Conservation (phyloP, 2,888 invertebrate genomes). For the Platycnemis pennipes region DNA sequence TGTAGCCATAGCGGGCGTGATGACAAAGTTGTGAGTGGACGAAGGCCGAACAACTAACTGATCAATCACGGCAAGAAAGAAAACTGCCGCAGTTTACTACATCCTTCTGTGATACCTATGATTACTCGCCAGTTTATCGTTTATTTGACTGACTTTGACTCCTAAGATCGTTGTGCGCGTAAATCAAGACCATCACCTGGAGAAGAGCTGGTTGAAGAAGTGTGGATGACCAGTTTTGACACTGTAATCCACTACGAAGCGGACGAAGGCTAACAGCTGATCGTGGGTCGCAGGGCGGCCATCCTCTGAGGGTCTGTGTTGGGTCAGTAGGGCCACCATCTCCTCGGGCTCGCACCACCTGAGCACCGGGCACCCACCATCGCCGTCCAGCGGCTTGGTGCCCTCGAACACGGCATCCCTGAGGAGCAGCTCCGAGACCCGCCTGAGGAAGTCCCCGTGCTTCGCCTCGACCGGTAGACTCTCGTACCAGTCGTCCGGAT, state of each 20-base stretch:
- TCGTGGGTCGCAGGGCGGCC: slow-evolving; percentile 78
- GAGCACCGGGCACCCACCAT: slow-evolving; percentile 77
- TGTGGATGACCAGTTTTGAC: slow-evolving; percentile 82
- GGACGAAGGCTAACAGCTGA: slow-evolving; percentile 78
- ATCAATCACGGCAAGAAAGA: too few relatives aligned
- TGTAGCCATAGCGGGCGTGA: too few relatives aligned
- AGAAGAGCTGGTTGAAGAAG: slow-evolving; percentile 82
- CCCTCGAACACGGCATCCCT: slow-evolving; percentile 78
- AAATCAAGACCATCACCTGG: slow-evolving; percentile 78
- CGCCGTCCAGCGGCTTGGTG: slow-evolving; percentile 75
- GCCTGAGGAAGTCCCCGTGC: slow-evolving; percentile 78
- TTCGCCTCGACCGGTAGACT: slow-evolving; percentile 76
- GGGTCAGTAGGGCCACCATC: slow-evolving; percentile 78
- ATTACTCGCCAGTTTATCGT: too few relatives aligned
- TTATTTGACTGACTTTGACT: too few relatives aligned
- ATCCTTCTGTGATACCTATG: too few relatives aligned
- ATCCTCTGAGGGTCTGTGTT: slow-evolving; percentile 75
- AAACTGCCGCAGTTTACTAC: too few relatives aligned
- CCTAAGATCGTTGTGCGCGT: too few relatives aligned
- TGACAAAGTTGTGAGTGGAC: too few relatives aligned
- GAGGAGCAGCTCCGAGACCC: slow-evolving; percentile 78
- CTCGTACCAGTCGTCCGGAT: slow-evolving; percentile 69
- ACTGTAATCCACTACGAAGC: slow-evolving; percentile 81
- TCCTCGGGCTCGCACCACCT: slow-evolving; percentile 81
- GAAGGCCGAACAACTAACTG: too few relatives aligned